Percentiles rank a stretch among this genome's conserved stretches.
Evolutionary conservation across 1,140 invertebrate genomes (phyloP).

Genomic region (Centruroides sculpturatus): DNA sequence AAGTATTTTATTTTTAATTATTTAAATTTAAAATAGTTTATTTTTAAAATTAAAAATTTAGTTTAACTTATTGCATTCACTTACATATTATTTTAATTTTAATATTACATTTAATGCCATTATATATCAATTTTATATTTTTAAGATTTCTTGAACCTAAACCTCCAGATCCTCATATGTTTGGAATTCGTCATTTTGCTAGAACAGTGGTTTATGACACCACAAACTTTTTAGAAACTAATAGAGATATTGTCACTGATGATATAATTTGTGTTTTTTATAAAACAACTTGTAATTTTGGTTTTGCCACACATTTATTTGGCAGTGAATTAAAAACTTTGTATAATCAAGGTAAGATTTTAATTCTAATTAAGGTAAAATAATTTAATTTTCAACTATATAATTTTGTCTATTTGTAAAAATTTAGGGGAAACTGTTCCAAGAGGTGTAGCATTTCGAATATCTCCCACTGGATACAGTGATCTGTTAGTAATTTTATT

Average conservation of each 20-base stretch:
- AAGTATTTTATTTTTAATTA: too few species aligned
- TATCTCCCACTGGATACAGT: conserved; percentile 77
- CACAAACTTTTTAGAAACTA: conserved; percentile 76
- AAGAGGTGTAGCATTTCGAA: conserved; percentile 66
- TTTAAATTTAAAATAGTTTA: too few species aligned
- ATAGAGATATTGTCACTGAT: conserved; percentile 68
- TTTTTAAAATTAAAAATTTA: too few species aligned
- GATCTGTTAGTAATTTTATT: conserved; percentile 44
- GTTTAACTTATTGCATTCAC: too few species aligned
- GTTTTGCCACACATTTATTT: conserved; percentile 87
- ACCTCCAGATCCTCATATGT: conserved; percentile 45
- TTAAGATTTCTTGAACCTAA: conserved; percentile 54
- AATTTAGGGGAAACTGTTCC: conserved; percentile 49
- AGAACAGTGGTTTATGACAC: conserved; percentile 79
- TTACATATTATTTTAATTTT: too few species aligned
- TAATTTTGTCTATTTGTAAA: neutral
- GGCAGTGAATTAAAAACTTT: conserved; percentile 78
- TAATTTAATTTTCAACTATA: too few species aligned
- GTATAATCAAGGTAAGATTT: conserved; percentile 40
- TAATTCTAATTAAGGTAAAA: neutral
- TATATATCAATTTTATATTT: conserved; percentile 3
- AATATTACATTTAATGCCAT: neutral
- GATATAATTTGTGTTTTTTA: conserved; percentile 85
- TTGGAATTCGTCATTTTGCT: conserved; percentile 83
- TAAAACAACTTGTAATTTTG: conserved; percentile 82